phyloP scores from a whole-genome alignment of 1,140 invertebrate genomes.

The Drosophila bipectinata region DNA sequence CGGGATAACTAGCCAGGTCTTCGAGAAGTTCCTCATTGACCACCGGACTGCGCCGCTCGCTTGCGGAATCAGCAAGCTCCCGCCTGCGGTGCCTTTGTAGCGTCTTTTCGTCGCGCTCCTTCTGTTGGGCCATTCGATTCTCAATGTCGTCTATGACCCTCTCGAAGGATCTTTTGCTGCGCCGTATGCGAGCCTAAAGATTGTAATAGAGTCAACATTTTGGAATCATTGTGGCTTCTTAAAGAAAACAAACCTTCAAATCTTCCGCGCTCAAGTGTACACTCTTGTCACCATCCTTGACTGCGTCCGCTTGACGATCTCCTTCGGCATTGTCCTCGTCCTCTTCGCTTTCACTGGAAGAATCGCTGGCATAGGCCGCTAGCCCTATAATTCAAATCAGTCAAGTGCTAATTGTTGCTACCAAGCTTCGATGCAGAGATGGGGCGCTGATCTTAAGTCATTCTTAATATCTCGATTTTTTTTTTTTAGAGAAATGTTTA shows the following conservation, averaged over 20 bases:
- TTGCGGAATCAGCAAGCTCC: slow-evolving; percentile 37
- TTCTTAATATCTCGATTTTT: not conserved
- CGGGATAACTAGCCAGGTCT: slow-evolving; percentile 18
- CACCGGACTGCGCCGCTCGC: slow-evolving; percentile 15
- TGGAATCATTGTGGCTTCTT: too few relatives aligned
- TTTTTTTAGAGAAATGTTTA: slow-evolving; percentile 21
- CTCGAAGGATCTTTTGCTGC: slow-evolving; percentile 68
- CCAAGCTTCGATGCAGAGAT: slow-evolving; percentile 39
- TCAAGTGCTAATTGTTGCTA: slow-evolving; percentile 77
- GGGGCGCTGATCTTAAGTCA: slow-evolving; percentile 27
- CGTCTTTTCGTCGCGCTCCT: slow-evolving; percentile 63
- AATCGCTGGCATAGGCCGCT: slow-evolving; percentile 80
- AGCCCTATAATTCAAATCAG: slow-evolving; percentile 83
- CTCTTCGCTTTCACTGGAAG: slow-evolving; percentile 73
- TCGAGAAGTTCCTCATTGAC: slow-evolving; percentile 9
- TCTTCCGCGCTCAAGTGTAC: slow-evolving; percentile 69
- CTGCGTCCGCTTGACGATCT: slow-evolving; percentile 30
- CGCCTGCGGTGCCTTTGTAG: slow-evolving; percentile 58
- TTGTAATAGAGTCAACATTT: too few relatives aligned
- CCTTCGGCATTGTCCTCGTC: slow-evolving; percentile 50
- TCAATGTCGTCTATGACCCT: slow-evolving; percentile 76
- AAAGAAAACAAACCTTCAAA: slow-evolving; percentile 53
- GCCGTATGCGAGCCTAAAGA: slow-evolving; percentile 63
- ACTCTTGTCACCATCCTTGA: slow-evolving; percentile 49
- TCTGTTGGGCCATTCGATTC: slow-evolving; percentile 66